A percentile compares a stretch with the other conserved stretches of the same genome.
Evolutionary conservation across 2,113 vertebrate genomes (phyloP).

Genomic region (Mirounga angustirostris): DNA sequence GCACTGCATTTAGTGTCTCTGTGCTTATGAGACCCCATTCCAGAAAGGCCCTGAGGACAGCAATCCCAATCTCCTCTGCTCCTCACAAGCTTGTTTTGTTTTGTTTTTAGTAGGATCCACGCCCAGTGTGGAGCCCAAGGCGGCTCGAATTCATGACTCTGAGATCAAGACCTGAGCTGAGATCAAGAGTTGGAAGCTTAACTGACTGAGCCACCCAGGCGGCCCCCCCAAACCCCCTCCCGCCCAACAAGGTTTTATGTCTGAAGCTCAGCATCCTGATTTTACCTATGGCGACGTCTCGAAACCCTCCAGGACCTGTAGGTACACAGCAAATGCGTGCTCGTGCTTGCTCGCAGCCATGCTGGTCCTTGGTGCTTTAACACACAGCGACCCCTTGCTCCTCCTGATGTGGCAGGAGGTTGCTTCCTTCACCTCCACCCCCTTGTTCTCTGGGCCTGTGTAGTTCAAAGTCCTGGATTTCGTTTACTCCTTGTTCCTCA

Average conservation of each 20-base stretch:
- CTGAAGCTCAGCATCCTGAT: neutral
- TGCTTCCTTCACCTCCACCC: neutral
- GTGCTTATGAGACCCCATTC: neutral
- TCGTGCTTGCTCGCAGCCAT: neutral
- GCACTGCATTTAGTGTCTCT: neutral
- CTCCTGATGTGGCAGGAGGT: neutral
- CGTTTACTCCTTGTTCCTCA: neutral
- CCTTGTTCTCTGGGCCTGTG: neutral
- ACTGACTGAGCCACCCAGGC: neutral
- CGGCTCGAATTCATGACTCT: neutral
- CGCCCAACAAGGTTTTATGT: neutral
- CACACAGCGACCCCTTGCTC: neutral
- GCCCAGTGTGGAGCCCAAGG: neutral
- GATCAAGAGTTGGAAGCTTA: neutral
- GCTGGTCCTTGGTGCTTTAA: neutral
- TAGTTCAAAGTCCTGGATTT: neutral
- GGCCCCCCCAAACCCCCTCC: accelerated
- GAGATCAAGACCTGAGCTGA: neutral
- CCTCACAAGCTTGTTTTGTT: neutral
- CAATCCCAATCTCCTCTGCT: neutral
- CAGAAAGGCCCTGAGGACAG: neutral
- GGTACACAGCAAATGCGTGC: neutral
- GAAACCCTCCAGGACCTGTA: neutral
- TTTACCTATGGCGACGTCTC: neutral
- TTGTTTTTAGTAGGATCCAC: neutral